Base-by-base conservation (phyloP, 2,113 vertebrate species). In the Procavia capensis region DNA sequence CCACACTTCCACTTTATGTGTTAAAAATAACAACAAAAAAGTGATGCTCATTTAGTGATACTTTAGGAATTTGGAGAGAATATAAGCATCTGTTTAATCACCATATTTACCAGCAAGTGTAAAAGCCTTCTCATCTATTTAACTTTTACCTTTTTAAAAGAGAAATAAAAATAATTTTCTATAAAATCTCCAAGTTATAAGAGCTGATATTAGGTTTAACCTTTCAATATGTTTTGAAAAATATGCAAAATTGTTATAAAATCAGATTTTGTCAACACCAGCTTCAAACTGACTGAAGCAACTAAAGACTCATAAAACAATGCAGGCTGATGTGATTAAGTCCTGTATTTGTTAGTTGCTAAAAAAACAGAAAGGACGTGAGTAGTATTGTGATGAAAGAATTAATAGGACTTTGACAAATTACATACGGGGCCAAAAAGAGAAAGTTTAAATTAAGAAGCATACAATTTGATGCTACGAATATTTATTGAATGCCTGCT, bases 401-500 rank as follows among this genome's bases (percentile, higher is more conserved):
- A 95, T 70, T 36, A 91, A 50, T 82, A 31, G 47, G 75, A 93
- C 27, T 64, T 95, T 82, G 59, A 83, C 76, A 22, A 82, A 89
- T 74, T 72, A 75, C 9, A 39, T 20, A 4, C 63, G 20, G 36
- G 9, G 31, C 9, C 50, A n/a, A 79, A 59, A 88, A 25, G 10
- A 57, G 22, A 79, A 94, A 76, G 43, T 50, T n/a, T n/a, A 41
- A 85, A 88, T 54, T 88, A 72, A 80, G 36, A 68, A 72, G 29
- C 70, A 85, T 86, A 47, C 80, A 66, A 88, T 85, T 96, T 17
- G 89, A 83, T 94, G 59, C 27, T 59, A 75, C 47, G 61, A 90
- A 82, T 94, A 88, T 83, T 85, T 64, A 76, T 82, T 88, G 86
- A 88, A 66, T 91, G 72, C 13, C 4, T 75, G 76, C 85, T 66